Conservation (phyloP, 2,888 invertebrate species). For the Vanessa cardui region DNA sequence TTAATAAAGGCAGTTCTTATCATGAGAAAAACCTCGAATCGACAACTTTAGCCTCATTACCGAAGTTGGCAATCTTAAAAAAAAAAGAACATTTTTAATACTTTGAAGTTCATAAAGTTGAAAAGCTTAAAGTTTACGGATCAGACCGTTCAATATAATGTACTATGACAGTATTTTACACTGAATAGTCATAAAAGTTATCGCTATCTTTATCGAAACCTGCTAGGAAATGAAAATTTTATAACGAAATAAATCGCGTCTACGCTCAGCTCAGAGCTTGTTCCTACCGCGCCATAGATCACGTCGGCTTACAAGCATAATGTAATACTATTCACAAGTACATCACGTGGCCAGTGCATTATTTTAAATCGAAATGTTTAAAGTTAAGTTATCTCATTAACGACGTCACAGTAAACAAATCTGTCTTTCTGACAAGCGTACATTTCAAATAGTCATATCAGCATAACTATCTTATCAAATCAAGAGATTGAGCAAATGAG, state of each 20-base stretch:
- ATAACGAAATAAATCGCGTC: constrained; percentile 30
- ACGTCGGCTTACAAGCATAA: constrained; percentile 29
- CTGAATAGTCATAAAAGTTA: background rate
- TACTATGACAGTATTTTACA: background rate
- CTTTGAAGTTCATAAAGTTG: background rate
- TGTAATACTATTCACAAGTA: constrained; percentile 24
- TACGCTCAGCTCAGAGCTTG: constrained; percentile 29
- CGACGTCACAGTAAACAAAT: constrained; percentile 72
- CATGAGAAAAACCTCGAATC: constrained; percentile 13
- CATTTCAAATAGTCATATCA: constrained; percentile 64
- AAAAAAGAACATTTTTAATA: background rate
- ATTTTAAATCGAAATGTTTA: constrained; percentile 38
- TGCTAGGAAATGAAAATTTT: constrained; percentile 11
- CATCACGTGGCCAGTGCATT: constrained; percentile 39
- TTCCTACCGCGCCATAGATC: constrained; percentile 34
- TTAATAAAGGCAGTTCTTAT: constrained; percentile 23
- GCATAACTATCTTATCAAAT: constrained; percentile 70
- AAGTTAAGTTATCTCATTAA: constrained; percentile 39
- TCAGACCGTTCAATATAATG: background rate
- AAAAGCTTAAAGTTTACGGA: background rate
- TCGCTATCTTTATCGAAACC: constrained; percentile 3
- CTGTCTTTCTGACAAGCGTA: constrained; percentile 68
- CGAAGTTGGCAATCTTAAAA: constrained; percentile 8
- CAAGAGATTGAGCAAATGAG: constrained; percentile 76
- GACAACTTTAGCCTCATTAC: constrained; percentile 19